Base-by-base conservation (phyloP, 2,797 vertebrate genomes). In the Gadopsis bispinosus region DNA sequence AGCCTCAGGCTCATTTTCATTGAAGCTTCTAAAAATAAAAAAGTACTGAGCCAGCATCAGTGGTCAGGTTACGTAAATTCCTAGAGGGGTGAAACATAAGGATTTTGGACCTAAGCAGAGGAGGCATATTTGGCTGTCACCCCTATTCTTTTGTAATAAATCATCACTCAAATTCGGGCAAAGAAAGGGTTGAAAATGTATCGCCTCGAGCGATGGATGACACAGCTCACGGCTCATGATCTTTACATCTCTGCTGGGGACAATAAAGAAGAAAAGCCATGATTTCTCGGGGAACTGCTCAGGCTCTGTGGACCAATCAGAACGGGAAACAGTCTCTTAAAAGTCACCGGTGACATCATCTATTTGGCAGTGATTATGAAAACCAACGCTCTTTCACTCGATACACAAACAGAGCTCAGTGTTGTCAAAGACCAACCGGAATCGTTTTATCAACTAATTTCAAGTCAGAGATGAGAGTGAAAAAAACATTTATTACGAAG, bases 11-110 rank as follows among this genome's bases (percentile, higher is more conserved):
- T 83, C 70, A 60, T 84, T 91, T 90, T 88, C 82, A 88, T 37
- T 77, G 56, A 87, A 70, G 84, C 66, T 43, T 83, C 83, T 86
- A 87, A 89, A 88, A 88, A 90, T 87, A 84, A 91, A 75, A 88
- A 88, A 85, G 55, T 35, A 75, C 69, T 65, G 69, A 86, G 85
- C 69, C 61, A 76, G 73, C 71, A 87, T 84, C 66, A 51, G 61
- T 5, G 63, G 43, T 85, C 63, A 53, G 83, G 79, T 88, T 89
- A 82, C 61, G 4, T 63, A 59, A 78, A 83, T 83, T 65, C 84
- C 76, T 77, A 8, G 4, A 17, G 63, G 61, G 47, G 33, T 80
- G 71, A 87, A 86, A 86, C 60, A 50, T 77, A 69, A 81, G 45
- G 78, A 83, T 81, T 87, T 77, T 77, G 45, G 75, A 83, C 67